phyloP scores from a whole-genome alignment of 2,113 vertebrate species.

The Donacobius atricapilla region DNA sequence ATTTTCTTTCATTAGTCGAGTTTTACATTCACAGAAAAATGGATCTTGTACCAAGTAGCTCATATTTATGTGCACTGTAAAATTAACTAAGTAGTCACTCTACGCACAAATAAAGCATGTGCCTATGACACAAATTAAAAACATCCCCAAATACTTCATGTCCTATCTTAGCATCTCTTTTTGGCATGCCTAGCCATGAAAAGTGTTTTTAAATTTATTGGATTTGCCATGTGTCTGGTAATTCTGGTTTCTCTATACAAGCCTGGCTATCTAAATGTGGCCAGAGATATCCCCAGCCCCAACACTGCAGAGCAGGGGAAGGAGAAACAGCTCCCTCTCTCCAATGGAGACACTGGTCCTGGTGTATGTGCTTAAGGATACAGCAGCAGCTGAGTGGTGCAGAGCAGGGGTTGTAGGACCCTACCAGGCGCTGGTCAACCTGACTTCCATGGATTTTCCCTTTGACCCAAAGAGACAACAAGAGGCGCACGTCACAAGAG shows the following conservation, averaged over 20 bases:
- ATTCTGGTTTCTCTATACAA: background rate
- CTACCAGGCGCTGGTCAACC: background rate
- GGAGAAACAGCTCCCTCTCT: background rate
- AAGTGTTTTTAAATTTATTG: background rate
- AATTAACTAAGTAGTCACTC: conserved; percentile 2
- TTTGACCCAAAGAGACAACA: background rate
- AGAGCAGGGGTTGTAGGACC: background rate
- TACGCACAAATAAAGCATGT: background rate
- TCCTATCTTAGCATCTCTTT: background rate
- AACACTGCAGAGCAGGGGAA: accelerated
- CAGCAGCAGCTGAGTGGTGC: background rate
- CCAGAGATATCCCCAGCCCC: background rate
- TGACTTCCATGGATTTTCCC: background rate
- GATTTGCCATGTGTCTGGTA: background rate
- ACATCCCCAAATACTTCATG: background rate
- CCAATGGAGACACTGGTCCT: background rate
- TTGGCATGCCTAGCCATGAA: background rate
- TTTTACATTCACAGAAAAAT: conserved; percentile 24
- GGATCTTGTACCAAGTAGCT: background rate
- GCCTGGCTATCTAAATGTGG: background rate
- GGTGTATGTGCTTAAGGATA: background rate
- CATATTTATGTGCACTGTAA: background rate
- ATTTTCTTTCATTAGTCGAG: conserved; percentile 7
- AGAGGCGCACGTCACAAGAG: background rate
- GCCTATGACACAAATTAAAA: background rate